Percentiles rank a stretch among this genome's conserved stretches.
Evolutionary conservation across 1,140 invertebrate species (phyloP).

Genomic region (Drosophila nasuta): DNA sequence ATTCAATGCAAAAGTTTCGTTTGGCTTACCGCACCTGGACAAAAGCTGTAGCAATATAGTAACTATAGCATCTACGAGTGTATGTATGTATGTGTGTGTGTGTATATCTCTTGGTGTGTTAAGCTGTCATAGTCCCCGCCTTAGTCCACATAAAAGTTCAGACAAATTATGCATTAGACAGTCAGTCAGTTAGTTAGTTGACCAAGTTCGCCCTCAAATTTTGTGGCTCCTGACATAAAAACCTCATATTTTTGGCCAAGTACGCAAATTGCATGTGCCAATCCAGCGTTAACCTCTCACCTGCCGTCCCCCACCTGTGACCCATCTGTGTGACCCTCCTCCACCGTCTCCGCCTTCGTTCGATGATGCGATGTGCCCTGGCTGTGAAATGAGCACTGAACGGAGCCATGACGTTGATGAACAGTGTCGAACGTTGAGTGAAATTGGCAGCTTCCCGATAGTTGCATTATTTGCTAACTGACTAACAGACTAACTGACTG

Average conservation of each 20-base stretch:
- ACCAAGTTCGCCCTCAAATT: constrained; percentile 45
- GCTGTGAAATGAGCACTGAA: constrained; percentile 1
- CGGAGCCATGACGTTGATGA: constrained; percentile 57
- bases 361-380: constrained; percentile 33
- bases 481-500: constrained; percentile 53
- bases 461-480: constrained; percentile 64
- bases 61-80: background rate
- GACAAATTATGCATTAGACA: constrained; percentile 82
- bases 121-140: constrained; percentile 42
- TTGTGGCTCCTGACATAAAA: constrained; percentile 49
- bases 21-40: constrained; percentile 56
- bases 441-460: constrained; percentile 68
- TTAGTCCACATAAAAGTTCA: constrained; percentile 68
- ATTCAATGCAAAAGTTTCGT: constrained; percentile 74
- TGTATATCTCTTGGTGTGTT: constrained; percentile 25
- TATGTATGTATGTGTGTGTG: too few species aligned
- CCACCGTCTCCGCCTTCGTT: background rate
- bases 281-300: constrained; percentile 13
- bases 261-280: constrained; percentile 41
- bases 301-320: constrained; percentile 22
- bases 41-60: constrained; percentile 56
- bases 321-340: background rate
- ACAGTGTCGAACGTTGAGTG: constrained; percentile 47
- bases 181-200: constrained; percentile 71
- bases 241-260: constrained; percentile 42